Conservation (phyloP, 2,113 vertebrate species). For the Pongo pygmaeus region DNA sequence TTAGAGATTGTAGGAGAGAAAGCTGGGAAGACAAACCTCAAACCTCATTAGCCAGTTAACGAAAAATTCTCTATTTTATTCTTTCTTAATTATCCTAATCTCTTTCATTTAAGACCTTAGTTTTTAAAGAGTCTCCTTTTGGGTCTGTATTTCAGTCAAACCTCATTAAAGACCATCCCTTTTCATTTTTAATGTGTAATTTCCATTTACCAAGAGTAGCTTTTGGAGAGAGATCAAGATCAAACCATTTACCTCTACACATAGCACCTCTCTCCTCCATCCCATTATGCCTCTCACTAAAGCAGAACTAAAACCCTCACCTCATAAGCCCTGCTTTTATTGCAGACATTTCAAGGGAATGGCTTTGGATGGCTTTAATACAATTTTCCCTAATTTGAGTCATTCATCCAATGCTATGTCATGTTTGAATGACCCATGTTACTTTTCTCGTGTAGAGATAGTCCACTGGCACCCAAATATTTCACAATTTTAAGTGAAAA, state of each 20-base stretch:
- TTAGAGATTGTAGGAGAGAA: not conserved
- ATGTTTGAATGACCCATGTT: not conserved
- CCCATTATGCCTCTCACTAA: not conserved
- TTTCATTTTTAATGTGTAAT: not conserved
- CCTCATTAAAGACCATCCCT: not conserved
- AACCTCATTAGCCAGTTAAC: not conserved
- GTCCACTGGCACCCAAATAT: not conserved
- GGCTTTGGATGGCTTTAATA: not conserved
- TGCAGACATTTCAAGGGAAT: not conserved
- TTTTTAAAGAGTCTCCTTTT: not conserved
- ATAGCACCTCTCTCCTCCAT: not conserved
- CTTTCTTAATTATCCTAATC: not conserved
- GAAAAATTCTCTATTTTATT: not conserved
- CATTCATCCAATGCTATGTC: not conserved
- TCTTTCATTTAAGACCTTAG: not conserved
- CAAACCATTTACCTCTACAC: not conserved
- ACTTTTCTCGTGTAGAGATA: not conserved
- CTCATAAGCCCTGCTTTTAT: not conserved
- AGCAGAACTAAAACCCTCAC: not conserved
- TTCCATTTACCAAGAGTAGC: not conserved
- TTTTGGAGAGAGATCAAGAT: not conserved
- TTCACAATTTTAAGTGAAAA: not conserved
- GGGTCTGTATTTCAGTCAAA: not conserved
- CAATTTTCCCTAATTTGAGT: not conserved
- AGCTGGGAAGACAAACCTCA: not conserved